A percentile compares a stretch with the other conserved stretches of the same genome.
Conservation (phyloP, 2,797 vertebrate genomes). For the Sebastes kiyomatsui region DNA sequence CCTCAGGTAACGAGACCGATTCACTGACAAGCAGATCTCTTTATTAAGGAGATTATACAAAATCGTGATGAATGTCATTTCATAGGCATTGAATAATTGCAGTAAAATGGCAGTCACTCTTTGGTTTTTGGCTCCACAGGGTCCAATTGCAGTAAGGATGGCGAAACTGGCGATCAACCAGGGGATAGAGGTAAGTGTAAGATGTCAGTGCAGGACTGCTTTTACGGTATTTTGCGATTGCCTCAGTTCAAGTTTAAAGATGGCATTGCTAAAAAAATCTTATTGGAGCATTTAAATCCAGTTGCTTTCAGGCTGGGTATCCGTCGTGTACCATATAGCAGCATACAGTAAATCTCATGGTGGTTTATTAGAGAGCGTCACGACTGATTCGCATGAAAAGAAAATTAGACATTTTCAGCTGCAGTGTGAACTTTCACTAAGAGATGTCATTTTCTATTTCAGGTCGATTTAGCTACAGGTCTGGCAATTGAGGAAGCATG, state of each 20-base stretch:
- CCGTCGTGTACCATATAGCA: neutral
- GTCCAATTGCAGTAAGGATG: constrained; percentile 96
- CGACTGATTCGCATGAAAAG: neutral
- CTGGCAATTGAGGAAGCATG: constrained; percentile 98
- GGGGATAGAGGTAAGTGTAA: constrained; percentile 92
- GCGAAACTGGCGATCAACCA: constrained; percentile 97
- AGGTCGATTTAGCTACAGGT: constrained; percentile 96
- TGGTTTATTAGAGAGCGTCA: neutral
- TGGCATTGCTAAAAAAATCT: neutral
- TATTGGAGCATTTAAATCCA: neutral
- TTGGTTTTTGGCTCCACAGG: constrained; percentile 77
- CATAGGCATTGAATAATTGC: no score
- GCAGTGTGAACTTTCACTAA: neutral
- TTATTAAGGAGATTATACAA: neutral
- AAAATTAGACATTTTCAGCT: neutral
- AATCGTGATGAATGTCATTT: no score
- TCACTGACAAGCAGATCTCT: neutral
- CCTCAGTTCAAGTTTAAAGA: rapidly evolving
- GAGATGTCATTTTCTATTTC: constrained; percentile 35
- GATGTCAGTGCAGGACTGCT: neutral
- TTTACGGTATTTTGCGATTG: neutral
- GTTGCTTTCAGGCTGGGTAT: neutral
- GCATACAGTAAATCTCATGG: neutral
- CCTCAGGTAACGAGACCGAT: constrained; percentile 86
- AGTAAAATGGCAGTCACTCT: neutral